Evolutionary conservation across 2,888 invertebrate species (phyloP).

Genomic region (Synergus japonicus): DNA sequence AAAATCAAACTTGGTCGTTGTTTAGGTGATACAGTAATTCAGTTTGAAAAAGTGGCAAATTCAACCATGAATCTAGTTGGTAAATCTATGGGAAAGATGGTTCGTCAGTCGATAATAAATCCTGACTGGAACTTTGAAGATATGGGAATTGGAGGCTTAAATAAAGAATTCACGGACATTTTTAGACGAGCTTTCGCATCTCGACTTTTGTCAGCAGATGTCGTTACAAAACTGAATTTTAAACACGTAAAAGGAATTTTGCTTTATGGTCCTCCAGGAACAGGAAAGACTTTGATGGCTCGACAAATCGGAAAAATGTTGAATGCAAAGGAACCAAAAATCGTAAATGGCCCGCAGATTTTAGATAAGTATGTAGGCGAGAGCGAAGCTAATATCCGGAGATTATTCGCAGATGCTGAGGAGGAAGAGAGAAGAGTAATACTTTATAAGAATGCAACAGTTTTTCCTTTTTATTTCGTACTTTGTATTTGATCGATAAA

Average conservation of each 20-base stretch:
- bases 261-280: conserved; percentile 98
- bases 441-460: neutral
- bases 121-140: conserved; percentile 99
- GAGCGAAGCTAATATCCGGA: conserved; percentile 97
- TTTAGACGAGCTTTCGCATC: conserved; percentile 99
- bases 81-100: conserved; percentile 88
- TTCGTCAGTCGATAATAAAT: conserved; percentile 95
- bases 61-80: conserved; percentile 94
- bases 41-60: conserved; percentile 96
- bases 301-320: conserved; percentile 99
- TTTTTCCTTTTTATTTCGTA: neutral
- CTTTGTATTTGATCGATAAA: conserved; percentile 13
- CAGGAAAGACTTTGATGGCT: conserved; percentile 99
- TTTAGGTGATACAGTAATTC: conserved; percentile 90
- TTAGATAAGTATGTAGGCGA: conserved; percentile 99
- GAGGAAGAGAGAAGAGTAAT: conserved; percentile 95
- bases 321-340: conserved; percentile 99
- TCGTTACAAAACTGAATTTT: conserved; percentile 97
- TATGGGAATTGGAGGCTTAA: conserved; percentile 99
- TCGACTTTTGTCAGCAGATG: conserved; percentile 97
- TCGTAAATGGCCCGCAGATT: conserved; percentile 99
- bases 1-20: conserved; percentile 90
- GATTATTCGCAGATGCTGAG: conserved; percentile 98
- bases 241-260: conserved; percentile 99
- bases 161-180: conserved; percentile 98